Conservation (phyloP, 2,113 vertebrate species). For the Otocyon megalotis region DNA sequence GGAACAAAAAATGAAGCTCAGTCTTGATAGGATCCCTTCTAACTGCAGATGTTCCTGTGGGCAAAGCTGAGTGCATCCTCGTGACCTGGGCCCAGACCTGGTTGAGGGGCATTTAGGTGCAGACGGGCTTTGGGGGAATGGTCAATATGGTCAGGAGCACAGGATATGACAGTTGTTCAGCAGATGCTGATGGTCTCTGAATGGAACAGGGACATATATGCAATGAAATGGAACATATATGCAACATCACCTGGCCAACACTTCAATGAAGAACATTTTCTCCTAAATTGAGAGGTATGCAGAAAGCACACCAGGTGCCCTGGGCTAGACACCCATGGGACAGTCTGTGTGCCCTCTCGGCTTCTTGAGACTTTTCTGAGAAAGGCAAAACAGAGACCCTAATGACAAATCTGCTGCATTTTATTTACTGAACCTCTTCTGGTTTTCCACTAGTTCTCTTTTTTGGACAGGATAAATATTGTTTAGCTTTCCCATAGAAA, state of each 20-base stretch:
- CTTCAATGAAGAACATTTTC: neutral
- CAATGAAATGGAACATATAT: too few relatives aligned
- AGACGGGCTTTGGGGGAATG: neutral
- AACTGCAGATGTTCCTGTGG: neutral
- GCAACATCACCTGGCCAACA: neutral
- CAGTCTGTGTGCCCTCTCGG: rapidly evolving
- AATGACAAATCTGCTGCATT: neutral
- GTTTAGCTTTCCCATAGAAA: neutral
- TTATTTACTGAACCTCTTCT: neutral
- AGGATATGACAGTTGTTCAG: rapidly evolving
- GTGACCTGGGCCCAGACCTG: neutral
- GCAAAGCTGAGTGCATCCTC: neutral
- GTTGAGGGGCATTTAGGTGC: neutral
- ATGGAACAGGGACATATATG: neutral
- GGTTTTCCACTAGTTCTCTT: neutral
- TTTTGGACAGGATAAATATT: neutral
- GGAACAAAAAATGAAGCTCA: neutral
- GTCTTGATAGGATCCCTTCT: neutral
- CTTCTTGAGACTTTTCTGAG: neutral
- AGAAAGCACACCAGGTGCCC: neutral
- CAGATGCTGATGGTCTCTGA: neutral
- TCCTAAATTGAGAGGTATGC: neutral
- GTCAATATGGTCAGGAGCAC: neutral
- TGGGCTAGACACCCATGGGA: rapidly evolving
- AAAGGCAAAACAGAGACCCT: neutral